Evolutionary conservation across 2,113 vertebrate species (phyloP), one percentile per base, ranked within the genome.

Genomic region (Eurystomus gularis): DNA sequence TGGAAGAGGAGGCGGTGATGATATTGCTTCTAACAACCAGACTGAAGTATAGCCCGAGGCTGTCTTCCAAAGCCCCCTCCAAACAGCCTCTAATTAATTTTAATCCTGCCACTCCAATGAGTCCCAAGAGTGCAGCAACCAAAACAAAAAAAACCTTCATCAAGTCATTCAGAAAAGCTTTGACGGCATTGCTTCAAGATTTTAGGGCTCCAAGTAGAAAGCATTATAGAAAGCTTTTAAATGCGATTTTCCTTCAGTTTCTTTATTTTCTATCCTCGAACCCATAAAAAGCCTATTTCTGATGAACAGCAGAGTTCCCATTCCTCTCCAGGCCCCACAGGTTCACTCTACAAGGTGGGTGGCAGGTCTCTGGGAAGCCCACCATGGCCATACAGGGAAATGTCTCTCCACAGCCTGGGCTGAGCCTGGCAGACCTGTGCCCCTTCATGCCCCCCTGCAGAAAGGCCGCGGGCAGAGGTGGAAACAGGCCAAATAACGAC

Each of bases 71-170:
- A 98, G 98, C 97, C 98, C 97, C 97, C 97, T 98, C 98, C 97
- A 98, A 98, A 98, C 95, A 97, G 98, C 97, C 97, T 98, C 98
- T 98, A 98, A 98, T 98, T 98, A 98, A 98, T 98, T 98, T 98
- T 98, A 98, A 98, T 98, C 98, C 98, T 98, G 98, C 98, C 98
- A 98, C 98, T 97, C 97, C 98, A 97, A 98, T 98, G 97, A 98
- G 97, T 98, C 98, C 97, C 97, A 82, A 91, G 98, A 97, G 98
- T 88, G 90, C 96, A 93, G 96, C 97, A 97, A 97, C 97, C 97
- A 97, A 97, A 98, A 98, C 97, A 71, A 97, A 97, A 97, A 94
- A 94, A 93, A 87, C 93, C 93, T 96, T 96, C 97, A 96, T 97
- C 97, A 95, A 97, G 97, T 97, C 96, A 96, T 97, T 97, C 97